Evolutionary conservation across 35 echinoderm and acorn worm species (phyloP).

Genomic region (Diadema setosum): DNA sequence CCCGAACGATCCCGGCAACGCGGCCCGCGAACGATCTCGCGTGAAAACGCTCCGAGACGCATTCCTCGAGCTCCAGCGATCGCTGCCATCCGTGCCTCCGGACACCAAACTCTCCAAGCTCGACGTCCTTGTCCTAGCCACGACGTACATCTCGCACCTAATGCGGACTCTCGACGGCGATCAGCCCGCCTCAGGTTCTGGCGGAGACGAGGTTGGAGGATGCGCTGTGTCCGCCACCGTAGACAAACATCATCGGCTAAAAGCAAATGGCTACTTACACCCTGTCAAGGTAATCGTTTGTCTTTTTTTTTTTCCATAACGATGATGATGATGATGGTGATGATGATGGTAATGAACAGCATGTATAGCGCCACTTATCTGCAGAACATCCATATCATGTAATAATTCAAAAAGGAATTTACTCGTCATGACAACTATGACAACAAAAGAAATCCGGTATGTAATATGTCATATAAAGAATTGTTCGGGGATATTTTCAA

Average conservation of each 20-base stretch:
- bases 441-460: no score
- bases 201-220: conserved; percentile 8
- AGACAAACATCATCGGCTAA: conserved; percentile 87
- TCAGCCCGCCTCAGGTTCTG: not conserved
- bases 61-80: conserved; percentile 89
- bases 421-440: no score
- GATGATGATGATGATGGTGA: no score
- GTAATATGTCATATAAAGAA: no score
- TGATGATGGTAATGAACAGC: no score
- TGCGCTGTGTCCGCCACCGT: not conserved
- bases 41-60: conserved; percentile 94
- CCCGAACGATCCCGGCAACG: conserved; percentile 56
- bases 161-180: conserved; percentile 89
- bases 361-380: no score
- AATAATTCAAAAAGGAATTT: no score
- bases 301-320: no score
- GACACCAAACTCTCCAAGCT: conserved; percentile 98
- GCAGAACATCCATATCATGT: no score
- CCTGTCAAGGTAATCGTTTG: conserved; percentile 99
- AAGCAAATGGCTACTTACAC: conserved; percentile 87
- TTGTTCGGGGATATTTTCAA: no score
- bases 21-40: conserved; percentile 85
- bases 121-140: conserved; percentile 90
- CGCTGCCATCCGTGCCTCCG: conserved; percentile 92
- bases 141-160: conserved; percentile 93